Evolutionary conservation across 2,888 invertebrate species (phyloP).

Genomic region (Diachrysia chrysitis): DNA sequence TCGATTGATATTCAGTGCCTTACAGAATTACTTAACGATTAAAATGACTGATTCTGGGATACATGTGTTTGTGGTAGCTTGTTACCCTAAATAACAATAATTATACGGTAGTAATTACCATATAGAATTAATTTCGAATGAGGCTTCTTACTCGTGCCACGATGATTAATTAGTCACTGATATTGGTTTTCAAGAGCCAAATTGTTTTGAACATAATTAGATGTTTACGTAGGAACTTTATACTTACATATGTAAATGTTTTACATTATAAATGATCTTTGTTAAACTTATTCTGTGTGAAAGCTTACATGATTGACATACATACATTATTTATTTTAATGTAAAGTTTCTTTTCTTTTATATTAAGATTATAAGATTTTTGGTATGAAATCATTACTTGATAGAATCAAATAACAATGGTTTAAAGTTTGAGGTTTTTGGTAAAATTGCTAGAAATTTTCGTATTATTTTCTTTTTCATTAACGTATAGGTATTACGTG

Average conservation of each 20-base stretch:
- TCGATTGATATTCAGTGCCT: neutral
- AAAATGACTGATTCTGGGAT: neutral
- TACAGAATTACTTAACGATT: neutral
- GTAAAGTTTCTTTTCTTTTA: too few relatives aligned
- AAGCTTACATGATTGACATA: neutral
- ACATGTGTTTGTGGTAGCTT: neutral
- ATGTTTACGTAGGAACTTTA: neutral
- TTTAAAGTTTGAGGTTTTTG: too few relatives aligned
- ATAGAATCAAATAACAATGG: too few relatives aligned
- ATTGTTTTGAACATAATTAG: slow-evolving; percentile 1
- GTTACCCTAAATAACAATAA: neutral
- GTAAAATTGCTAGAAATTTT: too few relatives aligned
- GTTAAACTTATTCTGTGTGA: neutral
- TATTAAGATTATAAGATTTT: too few relatives aligned
- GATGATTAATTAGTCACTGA: slow-evolving; percentile 3
- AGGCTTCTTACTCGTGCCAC: slow-evolving; percentile 6
- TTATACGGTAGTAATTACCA: neutral
- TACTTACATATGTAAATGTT: neutral
- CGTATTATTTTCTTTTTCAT: neutral
- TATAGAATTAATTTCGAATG: neutral
- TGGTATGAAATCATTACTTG: too few relatives aligned
- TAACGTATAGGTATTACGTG: too few relatives aligned
- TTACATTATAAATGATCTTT: neutral
- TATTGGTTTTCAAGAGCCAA: slow-evolving; percentile 8
- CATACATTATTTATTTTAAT: too few relatives aligned